Evolutionary conservation across 1,140 invertebrate species (phyloP).

Genomic region (Aplysia californica): DNA sequence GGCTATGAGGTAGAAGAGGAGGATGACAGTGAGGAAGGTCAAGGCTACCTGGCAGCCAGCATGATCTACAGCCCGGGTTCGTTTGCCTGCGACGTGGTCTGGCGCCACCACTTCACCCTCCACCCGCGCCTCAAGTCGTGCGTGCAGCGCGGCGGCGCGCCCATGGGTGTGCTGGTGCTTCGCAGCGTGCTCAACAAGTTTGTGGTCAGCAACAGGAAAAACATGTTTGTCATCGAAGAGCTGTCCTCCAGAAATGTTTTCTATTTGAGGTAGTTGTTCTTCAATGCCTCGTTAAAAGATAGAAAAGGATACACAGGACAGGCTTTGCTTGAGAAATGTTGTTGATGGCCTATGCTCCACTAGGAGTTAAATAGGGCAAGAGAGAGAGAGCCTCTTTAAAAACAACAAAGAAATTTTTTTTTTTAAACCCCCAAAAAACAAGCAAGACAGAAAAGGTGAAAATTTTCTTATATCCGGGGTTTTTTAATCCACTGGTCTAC

Average conservation of each 20-base stretch:
- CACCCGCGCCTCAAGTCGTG: constrained; percentile 81
- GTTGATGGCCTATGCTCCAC: no score
- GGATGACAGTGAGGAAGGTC: constrained; percentile 54
- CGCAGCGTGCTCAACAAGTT: constrained; percentile 78
- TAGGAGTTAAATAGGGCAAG: no score
- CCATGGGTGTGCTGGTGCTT: constrained; percentile 70
- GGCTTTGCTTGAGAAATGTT: no score
- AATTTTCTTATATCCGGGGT: no score
- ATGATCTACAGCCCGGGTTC: constrained; percentile 74
- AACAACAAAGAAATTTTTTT: no score
- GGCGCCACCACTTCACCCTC: constrained; percentile 78
- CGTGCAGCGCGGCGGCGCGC: constrained; percentile 70
- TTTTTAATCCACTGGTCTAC: no score
- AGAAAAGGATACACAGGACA: no score
- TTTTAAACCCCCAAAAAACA: no score
- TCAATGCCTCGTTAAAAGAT: no score
- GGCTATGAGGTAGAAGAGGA: constrained; percentile 54
- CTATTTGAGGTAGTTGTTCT: constrained; percentile 74
- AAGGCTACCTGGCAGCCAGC: constrained; percentile 69
- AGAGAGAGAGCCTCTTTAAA: no score
- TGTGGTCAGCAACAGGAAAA: constrained; percentile 80
- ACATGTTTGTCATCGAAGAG: constrained; percentile 87
- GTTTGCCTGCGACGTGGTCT: constrained; percentile 81
- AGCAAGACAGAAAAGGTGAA: no score
- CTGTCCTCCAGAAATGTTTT: constrained; percentile 75